These are phyloP conservation scores for Sebastes fasciatus DNA, from an alignment of 2,113 vertebrate species.

Conservation along the genomic window DNA sequence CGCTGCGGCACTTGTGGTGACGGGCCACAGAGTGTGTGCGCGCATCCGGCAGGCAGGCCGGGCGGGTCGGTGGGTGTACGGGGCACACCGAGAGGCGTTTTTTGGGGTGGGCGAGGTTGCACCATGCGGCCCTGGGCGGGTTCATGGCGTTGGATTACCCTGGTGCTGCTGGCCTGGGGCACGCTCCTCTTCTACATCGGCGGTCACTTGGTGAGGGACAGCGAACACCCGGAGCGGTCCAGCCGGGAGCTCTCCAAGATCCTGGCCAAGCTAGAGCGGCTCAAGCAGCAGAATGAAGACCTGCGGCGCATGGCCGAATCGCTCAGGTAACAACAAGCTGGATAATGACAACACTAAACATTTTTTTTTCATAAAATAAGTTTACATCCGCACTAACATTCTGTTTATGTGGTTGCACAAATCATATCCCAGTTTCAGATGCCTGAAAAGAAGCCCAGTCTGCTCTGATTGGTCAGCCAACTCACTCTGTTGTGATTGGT, in stretches of 20 bases:
- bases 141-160: slow-evolving; percentile 99
- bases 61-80: slow-evolving; percentile 48
- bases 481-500: no score
- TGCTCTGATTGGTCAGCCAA: no score
- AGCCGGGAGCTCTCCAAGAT: slow-evolving; percentile 98
- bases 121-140: slow-evolving; percentile 99
- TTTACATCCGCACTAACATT: background rate
- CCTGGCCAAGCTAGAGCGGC: slow-evolving; percentile 96
- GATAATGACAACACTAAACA: background rate
- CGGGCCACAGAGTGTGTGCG: slow-evolving; percentile 57
- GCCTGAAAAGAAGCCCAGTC: no score
- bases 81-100: slow-evolving; percentile 56
- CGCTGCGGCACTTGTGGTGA: slow-evolving; percentile 75
- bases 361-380: background rate
- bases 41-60: slow-evolving; percentile 57
- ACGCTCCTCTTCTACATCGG: slow-evolving; percentile 98
- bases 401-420: background rate
- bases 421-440: background rate
- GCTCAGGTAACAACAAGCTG: slow-evolving; percentile 86
- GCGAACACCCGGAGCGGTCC: slow-evolving; percentile 95
- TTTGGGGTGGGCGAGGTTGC: slow-evolving; percentile 74
- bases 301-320: slow-evolving; percentile 97
- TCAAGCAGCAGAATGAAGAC: slow-evolving; percentile 99
- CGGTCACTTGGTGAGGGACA: slow-evolving; percentile 96
- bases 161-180: slow-evolving; percentile 98